phyloP scores from a whole-genome alignment of 1,140 invertebrate species.

The Hyles euphorbiae region DNA sequence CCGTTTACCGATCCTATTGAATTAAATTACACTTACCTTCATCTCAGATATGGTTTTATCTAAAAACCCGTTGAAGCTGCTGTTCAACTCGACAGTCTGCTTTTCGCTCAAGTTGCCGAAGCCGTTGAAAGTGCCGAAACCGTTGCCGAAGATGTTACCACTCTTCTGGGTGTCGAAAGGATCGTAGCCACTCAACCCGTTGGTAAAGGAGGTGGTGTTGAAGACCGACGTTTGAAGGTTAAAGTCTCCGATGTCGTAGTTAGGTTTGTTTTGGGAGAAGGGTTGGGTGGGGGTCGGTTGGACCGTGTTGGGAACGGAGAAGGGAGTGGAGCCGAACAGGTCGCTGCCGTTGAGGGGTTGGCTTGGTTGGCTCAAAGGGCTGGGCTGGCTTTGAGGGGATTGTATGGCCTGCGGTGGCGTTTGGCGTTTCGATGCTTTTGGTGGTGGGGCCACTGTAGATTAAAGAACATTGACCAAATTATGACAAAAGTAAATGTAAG shows the following conservation, averaged over 20 bases:
- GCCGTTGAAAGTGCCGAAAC: constrained; percentile 62
- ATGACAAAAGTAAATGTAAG: neutral
- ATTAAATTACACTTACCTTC: constrained; percentile 78
- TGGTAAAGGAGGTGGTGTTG: constrained; percentile 50
- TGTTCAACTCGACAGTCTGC: constrained; percentile 63
- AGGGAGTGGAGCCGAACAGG: constrained; percentile 82
- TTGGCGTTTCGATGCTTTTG: constrained; percentile 82
- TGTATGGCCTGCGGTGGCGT: constrained; percentile 35
- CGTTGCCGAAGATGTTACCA: constrained; percentile 63
- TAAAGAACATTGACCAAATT: constrained; percentile 27
- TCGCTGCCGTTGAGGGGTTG: constrained; percentile 76
- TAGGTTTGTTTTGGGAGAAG: constrained; percentile 42
- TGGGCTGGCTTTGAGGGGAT: neutral
- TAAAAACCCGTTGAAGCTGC: constrained; percentile 80
- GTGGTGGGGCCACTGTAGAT: constrained; percentile 84
- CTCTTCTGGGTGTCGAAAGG: constrained; percentile 89
- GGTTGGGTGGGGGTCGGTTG: constrained; percentile 19
- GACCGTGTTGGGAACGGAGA: constrained; percentile 45
- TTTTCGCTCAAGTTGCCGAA: constrained; percentile 69
- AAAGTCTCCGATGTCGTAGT: constrained; percentile 71
- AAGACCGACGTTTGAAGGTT: constrained; percentile 67
- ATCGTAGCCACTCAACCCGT: constrained; percentile 73
- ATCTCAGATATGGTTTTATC: constrained; percentile 89
- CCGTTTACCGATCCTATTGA: neutral
- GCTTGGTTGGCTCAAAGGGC: constrained; percentile 41